Base-by-base conservation (phyloP, 2,888 invertebrate species). In the Drosophila lacicola region DNA sequence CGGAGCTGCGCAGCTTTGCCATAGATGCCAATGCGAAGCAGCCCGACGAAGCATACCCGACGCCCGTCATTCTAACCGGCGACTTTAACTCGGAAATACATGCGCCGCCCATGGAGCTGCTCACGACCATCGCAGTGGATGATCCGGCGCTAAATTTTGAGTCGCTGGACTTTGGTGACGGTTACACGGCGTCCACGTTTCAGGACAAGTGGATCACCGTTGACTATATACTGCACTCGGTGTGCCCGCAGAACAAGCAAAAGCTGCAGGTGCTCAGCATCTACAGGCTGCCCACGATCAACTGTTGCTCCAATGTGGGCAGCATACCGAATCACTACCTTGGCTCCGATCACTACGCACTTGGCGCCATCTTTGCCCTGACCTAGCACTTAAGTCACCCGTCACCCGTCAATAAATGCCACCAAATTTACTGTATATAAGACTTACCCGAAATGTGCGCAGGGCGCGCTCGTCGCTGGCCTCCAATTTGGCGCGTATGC, bases 1-100 rank as follows among this genome's bases (percentile, higher is more conserved):
- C 97, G 0, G 97, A 98, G 92, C 93, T 99, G 4, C 97, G 98
- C 78, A 93, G 96, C 80, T 94, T 97, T 77, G 95, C 97, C 0
- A 95, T 4, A 5, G 58, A 91, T 91, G 6, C 47, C 2, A 17
- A 47, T 0, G 19, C 0, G 0, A 14, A 25, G 34, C 91, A 78
- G 4, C 14, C 8, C 1, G 8, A n/a, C 0, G 19, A 19, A 90
- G 91, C 11, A 11, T 9, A 91, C 2, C 62, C 62, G 2, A 91
- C 95, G 41, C 98, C 98, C 0, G 94, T 97, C 5, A 95, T 99
- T 67, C 79, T 99, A 68, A 96, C 97, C 4, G 99, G 99, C 0
- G 99, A 99, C 92, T 96, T 99, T 71, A 99, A 83, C 42, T 62
- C 62, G 29, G 37, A 14, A 11, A 19, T 55, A 1, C 19, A 67